Percentiles rank a stretch among this genome's conserved stretches.
phyloP scores from a whole-genome alignment of 2,888 invertebrate genomes.

The Erannis defoliaria region DNA sequence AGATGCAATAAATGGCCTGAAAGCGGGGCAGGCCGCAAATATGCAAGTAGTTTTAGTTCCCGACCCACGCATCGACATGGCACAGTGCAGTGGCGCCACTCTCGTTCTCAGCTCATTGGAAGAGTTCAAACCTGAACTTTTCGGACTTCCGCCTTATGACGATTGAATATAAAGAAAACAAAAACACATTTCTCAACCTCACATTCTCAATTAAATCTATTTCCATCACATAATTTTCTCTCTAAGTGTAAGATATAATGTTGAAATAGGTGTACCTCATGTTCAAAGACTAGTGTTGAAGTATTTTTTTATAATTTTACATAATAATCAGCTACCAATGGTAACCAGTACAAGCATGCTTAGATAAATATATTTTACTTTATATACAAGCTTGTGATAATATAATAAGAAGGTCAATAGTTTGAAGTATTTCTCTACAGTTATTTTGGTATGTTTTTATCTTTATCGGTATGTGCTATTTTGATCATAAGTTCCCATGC shows the following conservation, averaged over 20 bases:
- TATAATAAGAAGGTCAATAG: too few species aligned
- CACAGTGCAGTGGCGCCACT: conserved; percentile 84
- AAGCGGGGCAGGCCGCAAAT: conserved; percentile 91
- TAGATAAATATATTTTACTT: too few species aligned
- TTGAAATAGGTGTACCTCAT: too few species aligned
- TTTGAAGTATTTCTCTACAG: not conserved
- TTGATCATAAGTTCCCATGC: not conserved
- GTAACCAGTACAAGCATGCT: too few species aligned
- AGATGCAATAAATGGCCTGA: conserved; percentile 96
- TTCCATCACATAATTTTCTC: not conserved
- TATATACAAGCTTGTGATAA: too few species aligned
- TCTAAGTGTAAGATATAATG: too few species aligned
- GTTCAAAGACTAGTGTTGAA: too few species aligned
- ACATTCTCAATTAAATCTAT: too few species aligned
- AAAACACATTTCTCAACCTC: not conserved
- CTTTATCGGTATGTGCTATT: not conserved
- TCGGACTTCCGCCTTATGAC: conserved; percentile 90
- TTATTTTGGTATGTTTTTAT: not conserved
- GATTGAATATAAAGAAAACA: conserved; percentile 12
- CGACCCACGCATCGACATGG: conserved; percentile 79
- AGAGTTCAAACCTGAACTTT: conserved; percentile 93
- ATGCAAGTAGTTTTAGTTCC: conserved; percentile 95
- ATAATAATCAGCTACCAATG: too few species aligned
- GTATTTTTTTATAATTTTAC: too few species aligned
- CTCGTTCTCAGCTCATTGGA: conserved; percentile 90